Evolutionary conservation across 2,888 invertebrate genomes (phyloP), one percentile per base, ranked within the genome.

Genomic region (Selenia dentaria): DNA sequence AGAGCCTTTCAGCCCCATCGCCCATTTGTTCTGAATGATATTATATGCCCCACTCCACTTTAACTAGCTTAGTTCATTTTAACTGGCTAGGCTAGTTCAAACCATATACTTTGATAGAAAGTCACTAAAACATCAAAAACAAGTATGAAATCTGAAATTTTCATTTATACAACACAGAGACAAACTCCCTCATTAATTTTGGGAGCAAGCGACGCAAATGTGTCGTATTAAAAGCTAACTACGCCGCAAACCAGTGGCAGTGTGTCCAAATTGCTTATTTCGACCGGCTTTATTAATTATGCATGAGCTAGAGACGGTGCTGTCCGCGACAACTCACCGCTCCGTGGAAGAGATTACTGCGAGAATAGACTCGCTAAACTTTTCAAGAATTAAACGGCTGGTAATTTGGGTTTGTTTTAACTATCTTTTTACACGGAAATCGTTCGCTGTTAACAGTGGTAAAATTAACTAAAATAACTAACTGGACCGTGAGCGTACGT

Each of bases 181-280:
- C 31, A 40, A 22, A 28, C 33, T 37, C 31, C 16, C 37, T 37
- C 58, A 54, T 54, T 55, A 50, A 56, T 56, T 57, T 49, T 45
- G 56, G 48, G 42, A 60, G 60, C 66, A 65, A 69, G 59, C 52
- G 65, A 58, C 61, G 63, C 55, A 69, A 73, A 74, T 70, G 67
- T 72, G 73, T 69, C 64, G 66, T 65, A 83, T 81, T 79, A 80
- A 83, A 83, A 79, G 74, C 72, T 74, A 82, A 82, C 74, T 75
- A 70, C 61, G 65, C 78, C 78, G 74, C 82, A 79, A 83, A 84
- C 79, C 81, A 79, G 79, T 76, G 78, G 74, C 73, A 73, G 77
- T 70, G 79, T 77, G 83, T 74, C 77, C 76, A 84, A 84, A 86
- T 85, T 83, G 83, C 85, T 85, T 85, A 83, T 83, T 85, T 85